Evolutionary conservation across 2,113 vertebrate genomes (phyloP).

Genomic region (Pontoporia blainvillei): DNA sequence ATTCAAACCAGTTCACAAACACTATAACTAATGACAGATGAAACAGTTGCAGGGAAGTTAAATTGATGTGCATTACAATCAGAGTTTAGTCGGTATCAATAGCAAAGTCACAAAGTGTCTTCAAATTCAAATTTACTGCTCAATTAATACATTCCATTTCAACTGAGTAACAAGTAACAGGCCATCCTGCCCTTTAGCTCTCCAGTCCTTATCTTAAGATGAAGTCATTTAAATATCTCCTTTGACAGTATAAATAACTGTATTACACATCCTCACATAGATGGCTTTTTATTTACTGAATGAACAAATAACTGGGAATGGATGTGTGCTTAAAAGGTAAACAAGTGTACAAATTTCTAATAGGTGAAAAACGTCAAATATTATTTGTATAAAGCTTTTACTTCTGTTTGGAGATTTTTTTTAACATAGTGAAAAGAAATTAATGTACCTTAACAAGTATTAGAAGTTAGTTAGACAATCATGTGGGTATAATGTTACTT

Average conservation of each 20-base stretch:
- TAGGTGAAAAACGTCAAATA: background rate
- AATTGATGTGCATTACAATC: background rate
- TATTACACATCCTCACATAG: background rate
- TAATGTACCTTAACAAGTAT: background rate
- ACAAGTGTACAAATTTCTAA: background rate
- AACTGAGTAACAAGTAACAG: background rate
- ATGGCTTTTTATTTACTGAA: background rate
- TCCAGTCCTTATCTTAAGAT: background rate
- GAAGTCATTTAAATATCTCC: background rate
- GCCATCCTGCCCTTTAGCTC: background rate
- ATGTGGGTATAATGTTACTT: background rate
- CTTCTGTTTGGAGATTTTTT: background rate
- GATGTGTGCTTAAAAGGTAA: background rate
- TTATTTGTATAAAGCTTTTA: constrained; percentile 8
- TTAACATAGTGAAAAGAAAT: background rate
- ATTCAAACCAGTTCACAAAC: background rate
- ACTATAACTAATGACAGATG: constrained; percentile 15
- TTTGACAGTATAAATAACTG: background rate
- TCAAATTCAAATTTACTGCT: background rate
- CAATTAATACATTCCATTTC: background rate
- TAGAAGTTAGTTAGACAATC: background rate
- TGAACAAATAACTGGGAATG: background rate
- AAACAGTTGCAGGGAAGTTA: background rate
- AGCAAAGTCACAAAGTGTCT: background rate
- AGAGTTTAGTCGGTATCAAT: background rate